These are phyloP conservation scores for Atrina japonica DNA, from an alignment of 2,888 invertebrate genomes.

Conservation along the genomic window DNA sequence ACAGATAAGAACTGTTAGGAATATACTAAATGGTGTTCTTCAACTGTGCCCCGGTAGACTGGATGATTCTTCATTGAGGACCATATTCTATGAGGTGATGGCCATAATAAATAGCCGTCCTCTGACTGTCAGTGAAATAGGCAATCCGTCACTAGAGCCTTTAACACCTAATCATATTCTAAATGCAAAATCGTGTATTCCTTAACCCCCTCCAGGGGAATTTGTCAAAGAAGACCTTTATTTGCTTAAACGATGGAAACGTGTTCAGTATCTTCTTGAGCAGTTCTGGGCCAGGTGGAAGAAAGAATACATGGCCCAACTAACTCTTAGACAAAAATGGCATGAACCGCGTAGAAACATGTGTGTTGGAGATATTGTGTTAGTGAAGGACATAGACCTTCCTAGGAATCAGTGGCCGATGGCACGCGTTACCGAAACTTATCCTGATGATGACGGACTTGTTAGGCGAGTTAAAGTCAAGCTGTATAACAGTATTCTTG, in stretches of 20 bases:
- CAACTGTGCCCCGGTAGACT: conserved; percentile 26
- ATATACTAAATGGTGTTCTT: conserved; percentile 47
- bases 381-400: conserved; percentile 36
- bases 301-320: conserved; percentile 30
- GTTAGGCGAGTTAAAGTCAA: conserved; percentile 45
- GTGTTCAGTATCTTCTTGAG: conserved; percentile 31
- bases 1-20: conserved; percentile 54
- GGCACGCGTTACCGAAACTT: conserved; percentile 23
- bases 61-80: conserved; percentile 33
- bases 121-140: conserved; percentile 37
- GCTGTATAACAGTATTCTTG: too few relatives aligned
- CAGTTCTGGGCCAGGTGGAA: conserved; percentile 37
- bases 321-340: conserved; percentile 40
- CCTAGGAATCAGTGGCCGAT: conserved; percentile 43
- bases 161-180: conserved; percentile 49
- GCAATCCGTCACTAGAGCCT: conserved; percentile 33
- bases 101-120: conserved; percentile 38
- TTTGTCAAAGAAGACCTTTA: conserved; percentile 37
- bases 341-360: conserved; percentile 42
- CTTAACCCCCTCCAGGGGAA: conserved; percentile 42
- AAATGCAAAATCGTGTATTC: conserved; percentile 39
- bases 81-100: conserved; percentile 38
- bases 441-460: conserved; percentile 40
- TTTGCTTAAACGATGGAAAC: conserved; percentile 19
- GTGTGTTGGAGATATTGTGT: conserved; percentile 34